Percentiles rank a stretch among this genome's conserved stretches.
Evolutionary conservation across 2,797 vertebrate species (phyloP).

Genomic region (Rhinichthys osculus): DNA sequence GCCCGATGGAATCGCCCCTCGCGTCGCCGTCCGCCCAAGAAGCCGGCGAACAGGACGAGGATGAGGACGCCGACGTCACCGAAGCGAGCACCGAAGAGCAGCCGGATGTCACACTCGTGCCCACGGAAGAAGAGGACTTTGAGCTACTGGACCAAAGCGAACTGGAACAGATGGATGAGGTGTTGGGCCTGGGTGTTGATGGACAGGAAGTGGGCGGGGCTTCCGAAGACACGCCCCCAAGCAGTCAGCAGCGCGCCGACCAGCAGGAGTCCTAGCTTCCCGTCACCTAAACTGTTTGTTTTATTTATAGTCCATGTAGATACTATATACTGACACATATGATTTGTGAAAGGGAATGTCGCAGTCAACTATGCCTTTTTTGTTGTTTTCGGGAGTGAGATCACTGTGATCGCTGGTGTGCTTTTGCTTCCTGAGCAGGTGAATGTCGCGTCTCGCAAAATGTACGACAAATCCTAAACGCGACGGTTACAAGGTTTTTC

Average conservation of each 20-base stretch:
- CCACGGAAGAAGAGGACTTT: constrained; percentile 91
- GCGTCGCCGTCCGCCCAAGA: constrained; percentile 52
- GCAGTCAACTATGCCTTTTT: constrained; percentile 51
- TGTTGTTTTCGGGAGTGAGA: constrained; percentile 54
- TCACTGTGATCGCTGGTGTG: constrained; percentile 53
- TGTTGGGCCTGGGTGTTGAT: constrained; percentile 78
- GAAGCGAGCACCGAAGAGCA: constrained; percentile 64
- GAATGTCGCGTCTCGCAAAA: constrained; percentile 17
- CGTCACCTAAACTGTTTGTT: constrained; percentile 57
- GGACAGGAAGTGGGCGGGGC: constrained; percentile 66
- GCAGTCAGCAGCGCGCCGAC: constrained; percentile 60
- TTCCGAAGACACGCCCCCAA: constrained; percentile 64
- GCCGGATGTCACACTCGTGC: constrained; percentile 72
- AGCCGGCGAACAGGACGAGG: constrained; percentile 55
- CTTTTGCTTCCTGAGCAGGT: constrained; percentile 19
- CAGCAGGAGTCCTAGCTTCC: constrained; percentile 77
- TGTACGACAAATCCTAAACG: neutral
- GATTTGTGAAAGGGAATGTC: constrained; percentile 65
- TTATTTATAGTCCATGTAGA: constrained; percentile 74
- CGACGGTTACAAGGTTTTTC: neutral
- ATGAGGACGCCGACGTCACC: constrained; percentile 57
- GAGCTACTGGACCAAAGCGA: constrained; percentile 99
- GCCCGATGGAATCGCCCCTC: constrained; percentile 66
- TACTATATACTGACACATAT: constrained; percentile 65
- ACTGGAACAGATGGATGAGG: constrained; percentile 91